Percentiles rank a stretch among this genome's conserved stretches.
Conservation (phyloP, 2,797 vertebrate genomes). For the Gymnothorax javanicus region DNA sequence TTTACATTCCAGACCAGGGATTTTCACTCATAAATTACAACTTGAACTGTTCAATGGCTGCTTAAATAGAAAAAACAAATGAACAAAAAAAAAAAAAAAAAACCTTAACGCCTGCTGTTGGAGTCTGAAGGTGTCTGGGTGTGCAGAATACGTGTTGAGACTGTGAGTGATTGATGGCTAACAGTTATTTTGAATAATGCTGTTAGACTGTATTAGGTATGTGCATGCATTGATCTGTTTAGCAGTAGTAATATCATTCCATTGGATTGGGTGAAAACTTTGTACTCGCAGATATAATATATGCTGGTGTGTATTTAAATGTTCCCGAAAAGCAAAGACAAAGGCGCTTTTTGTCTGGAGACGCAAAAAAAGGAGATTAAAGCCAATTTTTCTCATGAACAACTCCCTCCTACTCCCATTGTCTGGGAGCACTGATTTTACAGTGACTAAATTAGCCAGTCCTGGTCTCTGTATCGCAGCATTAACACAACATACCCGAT, state of each 20-base stretch:
- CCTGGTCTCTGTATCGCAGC: slow-evolving; percentile 64
- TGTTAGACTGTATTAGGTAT: background rate
- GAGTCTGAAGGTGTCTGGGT: slow-evolving; percentile 68
- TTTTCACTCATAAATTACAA: slow-evolving; percentile 75
- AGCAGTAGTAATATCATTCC: slow-evolving; percentile 52
- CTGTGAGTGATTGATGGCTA: slow-evolving; percentile 75
- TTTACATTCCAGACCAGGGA: slow-evolving; percentile 56
- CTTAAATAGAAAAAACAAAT: slow-evolving; percentile 68
- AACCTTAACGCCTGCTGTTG: slow-evolving; percentile 67
- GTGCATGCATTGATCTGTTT: slow-evolving; percentile 74
- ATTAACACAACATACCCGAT: slow-evolving; percentile 58
- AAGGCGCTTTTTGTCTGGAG: slow-evolving; percentile 48
- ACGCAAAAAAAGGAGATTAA: slow-evolving; percentile 61
- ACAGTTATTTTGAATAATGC: slow-evolving; percentile 33
- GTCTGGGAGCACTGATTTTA: slow-evolving; percentile 51
- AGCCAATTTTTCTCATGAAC: slow-evolving; percentile 64
- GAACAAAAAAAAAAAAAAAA: slow-evolving; percentile 61
- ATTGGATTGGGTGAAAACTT: slow-evolving; percentile 50
- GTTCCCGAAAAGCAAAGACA: slow-evolving; percentile 47
- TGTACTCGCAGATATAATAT: no score
- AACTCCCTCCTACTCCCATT: slow-evolving; percentile 41
- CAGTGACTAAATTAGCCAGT: slow-evolving; percentile 69
- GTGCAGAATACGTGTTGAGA: slow-evolving; percentile 52
- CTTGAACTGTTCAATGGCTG: slow-evolving; percentile 74
- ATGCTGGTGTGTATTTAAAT: no score